A percentile compares a stretch with the other conserved stretches of the same genome.
Evolutionary conservation across 1,140 invertebrate species (phyloP).

Genomic region (Papilio aristodemus): DNA sequence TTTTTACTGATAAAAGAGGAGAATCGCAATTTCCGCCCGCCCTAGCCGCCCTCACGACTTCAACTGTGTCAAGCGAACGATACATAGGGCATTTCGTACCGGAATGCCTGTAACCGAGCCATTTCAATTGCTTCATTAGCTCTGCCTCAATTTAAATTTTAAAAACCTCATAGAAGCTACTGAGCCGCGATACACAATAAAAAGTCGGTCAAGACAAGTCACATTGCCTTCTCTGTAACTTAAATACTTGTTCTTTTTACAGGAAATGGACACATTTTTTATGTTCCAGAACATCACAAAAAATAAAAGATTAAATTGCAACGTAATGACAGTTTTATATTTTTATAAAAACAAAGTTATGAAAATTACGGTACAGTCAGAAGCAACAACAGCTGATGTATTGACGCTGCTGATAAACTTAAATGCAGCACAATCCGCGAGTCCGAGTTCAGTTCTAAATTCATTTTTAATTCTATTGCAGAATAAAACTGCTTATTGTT

Average conservation of each 20-base stretch:
- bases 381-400: too few species aligned
- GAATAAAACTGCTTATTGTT: too few species aligned
- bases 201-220: constrained; percentile 11
- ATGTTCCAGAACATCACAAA: too few species aligned
- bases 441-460: too few species aligned
- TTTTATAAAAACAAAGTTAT: too few species aligned
- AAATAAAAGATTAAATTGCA: too few species aligned
- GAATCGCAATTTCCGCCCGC: constrained; percentile 13
- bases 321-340: too few species aligned
- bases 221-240: not conserved
- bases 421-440: too few species aligned
- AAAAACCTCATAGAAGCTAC: constrained; percentile 3
- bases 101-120: not conserved
- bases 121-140: constrained; percentile 24
- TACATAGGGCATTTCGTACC: constrained; percentile 10
- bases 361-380: too few species aligned
- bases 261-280: not conserved
- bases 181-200: not conserved
- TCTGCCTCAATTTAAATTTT: constrained; percentile 6
- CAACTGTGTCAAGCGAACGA: constrained; percentile 17
- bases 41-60: constrained; percentile 10
- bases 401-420: too few species aligned
- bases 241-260: not conserved
- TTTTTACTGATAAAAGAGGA: not conserved
- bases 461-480: too few species aligned